Base-by-base conservation (phyloP, 2,797 vertebrate species). In the Melanotaenia pygmaea region DNA sequence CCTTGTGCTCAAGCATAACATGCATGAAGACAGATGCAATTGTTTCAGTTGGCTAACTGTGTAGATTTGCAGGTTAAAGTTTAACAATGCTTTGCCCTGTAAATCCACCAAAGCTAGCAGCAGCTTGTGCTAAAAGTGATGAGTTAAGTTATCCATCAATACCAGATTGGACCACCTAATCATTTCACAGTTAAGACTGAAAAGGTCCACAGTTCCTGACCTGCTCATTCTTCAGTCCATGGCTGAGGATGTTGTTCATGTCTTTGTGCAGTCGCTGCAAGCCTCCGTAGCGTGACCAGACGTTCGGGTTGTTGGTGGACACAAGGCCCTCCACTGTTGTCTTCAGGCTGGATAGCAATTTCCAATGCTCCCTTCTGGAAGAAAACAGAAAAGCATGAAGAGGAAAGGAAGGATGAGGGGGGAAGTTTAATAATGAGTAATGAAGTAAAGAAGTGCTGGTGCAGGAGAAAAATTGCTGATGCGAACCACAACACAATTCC, bases 261-360 rank as follows among this genome's bases (percentile, higher is more conserved):
- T 99, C 98, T 81, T 98, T 97, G 87, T 97, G 97, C 53, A 99
- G 95, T 28, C 97, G 92, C 85, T 99, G 95, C 88, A 99, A 92
- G 72, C 98, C 98, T 0, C 98, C 98, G 75, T 98, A 99, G 59
- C 97, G 96, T 32, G 97, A 98, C 98, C 97, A 99, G 58, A 99
- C 97, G 0, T 99, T 99, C 1, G 98, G 96, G 83, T 96, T 98
- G 86, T 96, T 99, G 67, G 96, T 95, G 57, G 97, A 98, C 77
- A 99, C 94, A 63, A 99, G 93, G 38, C 97, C 97, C 79, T 99
- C 98, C 56, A 97, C 98, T 0, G 98, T 99, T 13, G 96, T 97
- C 94, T 99, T 99, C 85, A 99, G 91, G 80, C 96, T 96, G 79
- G 95, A 96, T 76, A 99, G 94, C 63, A 99, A 92, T 88, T 96